Evolutionary conservation across 2,888 invertebrate species (phyloP), one percentile per base, ranked within the genome.

Genomic region (Perithous albicinctus): DNA sequence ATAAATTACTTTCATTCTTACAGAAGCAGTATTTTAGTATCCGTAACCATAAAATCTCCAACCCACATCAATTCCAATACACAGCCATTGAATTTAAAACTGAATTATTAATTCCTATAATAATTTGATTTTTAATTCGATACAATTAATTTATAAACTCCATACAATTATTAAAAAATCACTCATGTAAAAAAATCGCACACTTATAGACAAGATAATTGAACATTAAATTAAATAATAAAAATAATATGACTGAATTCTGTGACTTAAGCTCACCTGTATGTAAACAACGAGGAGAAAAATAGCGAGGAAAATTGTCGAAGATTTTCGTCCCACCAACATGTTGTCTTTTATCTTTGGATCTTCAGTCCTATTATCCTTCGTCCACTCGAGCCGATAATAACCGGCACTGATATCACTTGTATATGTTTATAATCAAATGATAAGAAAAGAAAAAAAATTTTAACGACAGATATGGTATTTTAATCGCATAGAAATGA

Each of bases 261-360:
- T 18, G 10, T 8, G 18, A 20, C 15, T 70, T 51, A 51, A 61
- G 23, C 84, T 82, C 59, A 87, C 87, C 87, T 85, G 64, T 20
- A 85, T 35, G 15, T 82, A 76, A 66, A 73, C 78, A 41, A 72
- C 61, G 46, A 86, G 15, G 46, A 84, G 26, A 51, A 83, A 83
- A 15, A 75, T 46, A 18, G 59, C 63, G 26, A 87, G 77, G 26
- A 80, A 67, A 56, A 82, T 63, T 38, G 75, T 80, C 76, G 83
- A 86, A 72, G 84, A 83, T 78, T 67, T 80, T 61, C 75, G 76
- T 59, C 26, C 63, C 64, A 66, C 18, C 32, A 84, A 43, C 87
- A 87, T 87, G 59, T 78, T 70, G 54, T 32, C 51, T 23, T 26
- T 41, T 8, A 46, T 73, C 51, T 72, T 46, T 29, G 12, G 23